A percentile compares a stretch with the other conserved stretches of the same genome.
Conservation (phyloP, 2,888 invertebrate species). For the Sepioteuthis lessoniana region DNA sequence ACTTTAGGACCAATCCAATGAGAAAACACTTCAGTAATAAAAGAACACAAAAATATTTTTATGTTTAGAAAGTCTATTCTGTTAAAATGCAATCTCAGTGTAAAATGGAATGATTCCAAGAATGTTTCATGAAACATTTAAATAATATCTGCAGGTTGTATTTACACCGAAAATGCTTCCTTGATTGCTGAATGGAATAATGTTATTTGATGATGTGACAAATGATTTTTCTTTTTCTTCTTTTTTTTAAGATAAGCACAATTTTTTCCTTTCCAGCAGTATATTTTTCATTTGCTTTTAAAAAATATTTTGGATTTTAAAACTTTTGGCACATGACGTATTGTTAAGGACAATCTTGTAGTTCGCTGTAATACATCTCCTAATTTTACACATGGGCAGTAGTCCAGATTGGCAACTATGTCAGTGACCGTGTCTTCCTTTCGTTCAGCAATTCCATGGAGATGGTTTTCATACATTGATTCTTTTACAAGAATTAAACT, state of each 20-base stretch:
- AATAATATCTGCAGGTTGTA: too few relatives aligned
- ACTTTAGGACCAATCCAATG: too few relatives aligned
- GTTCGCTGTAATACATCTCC: conserved; percentile 80
- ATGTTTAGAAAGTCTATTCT: too few relatives aligned
- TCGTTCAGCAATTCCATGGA: conserved; percentile 89
- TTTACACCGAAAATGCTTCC: too few relatives aligned
- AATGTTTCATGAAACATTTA: too few relatives aligned
- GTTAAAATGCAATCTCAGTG: too few relatives aligned
- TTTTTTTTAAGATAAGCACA: not conserved
- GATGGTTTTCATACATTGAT: conserved; percentile 85
- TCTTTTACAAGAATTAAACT: conserved; percentile 90
- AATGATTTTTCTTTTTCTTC: not conserved
- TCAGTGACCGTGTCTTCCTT: conserved; percentile 79
- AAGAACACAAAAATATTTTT: too few relatives aligned
- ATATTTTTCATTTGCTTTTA: not conserved
- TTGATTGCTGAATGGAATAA: too few relatives aligned
- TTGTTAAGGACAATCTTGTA: conserved; percentile 90
- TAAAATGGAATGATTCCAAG: too few relatives aligned
- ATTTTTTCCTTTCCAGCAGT: not conserved
- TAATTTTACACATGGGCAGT: conserved; percentile 80
- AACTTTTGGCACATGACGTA: conserved; percentile 90
- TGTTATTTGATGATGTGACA: not conserved
- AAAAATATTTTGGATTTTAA: conserved; percentile 70
- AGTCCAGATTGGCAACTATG: conserved; percentile 77
- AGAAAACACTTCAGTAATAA: too few relatives aligned